Conservation (phyloP, 2,888 invertebrate genomes). For the Aphodius granarius region DNA sequence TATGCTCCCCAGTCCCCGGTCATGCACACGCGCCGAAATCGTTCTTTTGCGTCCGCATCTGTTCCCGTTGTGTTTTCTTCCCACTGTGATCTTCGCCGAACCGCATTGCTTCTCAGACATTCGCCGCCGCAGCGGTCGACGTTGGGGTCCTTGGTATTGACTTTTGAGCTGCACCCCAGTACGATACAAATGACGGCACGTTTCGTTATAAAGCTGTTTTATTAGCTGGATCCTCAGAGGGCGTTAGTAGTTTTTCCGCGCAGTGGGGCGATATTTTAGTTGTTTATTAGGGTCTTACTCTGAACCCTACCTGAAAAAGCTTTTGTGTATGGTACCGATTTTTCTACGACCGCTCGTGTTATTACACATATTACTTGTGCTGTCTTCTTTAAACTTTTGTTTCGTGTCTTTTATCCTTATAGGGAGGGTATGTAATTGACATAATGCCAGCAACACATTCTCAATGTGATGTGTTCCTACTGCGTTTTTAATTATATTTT, state of each 20-base stretch:
- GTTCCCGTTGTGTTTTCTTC: conserved; percentile 13
- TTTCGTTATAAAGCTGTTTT: conserved; percentile 35
- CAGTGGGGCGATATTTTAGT: conserved; percentile 24
- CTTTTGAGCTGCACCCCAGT: conserved; percentile 18
- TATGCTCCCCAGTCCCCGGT: conserved; percentile 24
- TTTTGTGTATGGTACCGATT: neutral
- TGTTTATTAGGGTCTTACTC: conserved; percentile 16
- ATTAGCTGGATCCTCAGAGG: conserved; percentile 30
- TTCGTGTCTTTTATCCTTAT: neutral
- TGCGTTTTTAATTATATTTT: too few relatives aligned
- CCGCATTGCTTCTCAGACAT: conserved; percentile 3
- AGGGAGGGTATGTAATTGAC: neutral
- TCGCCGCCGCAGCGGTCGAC: conserved; percentile 1
- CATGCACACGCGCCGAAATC: conserved; percentile 15
- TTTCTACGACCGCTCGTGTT: neutral
- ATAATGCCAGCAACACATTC: neutral
- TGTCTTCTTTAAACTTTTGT: neutral
- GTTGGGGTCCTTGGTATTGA: conserved; percentile 17
- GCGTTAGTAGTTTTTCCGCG: conserved; percentile 31
- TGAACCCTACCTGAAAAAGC: neutral
- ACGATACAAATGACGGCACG: conserved; percentile 37
- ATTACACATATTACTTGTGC: neutral
- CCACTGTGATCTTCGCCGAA: neutral
- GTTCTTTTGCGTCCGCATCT: conserved; percentile 9
- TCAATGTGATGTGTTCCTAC: too few relatives aligned